These are phyloP conservation scores for Sinelater perroti DNA, from an alignment of 2,888 invertebrate species.

Conservation along the genomic window DNA sequence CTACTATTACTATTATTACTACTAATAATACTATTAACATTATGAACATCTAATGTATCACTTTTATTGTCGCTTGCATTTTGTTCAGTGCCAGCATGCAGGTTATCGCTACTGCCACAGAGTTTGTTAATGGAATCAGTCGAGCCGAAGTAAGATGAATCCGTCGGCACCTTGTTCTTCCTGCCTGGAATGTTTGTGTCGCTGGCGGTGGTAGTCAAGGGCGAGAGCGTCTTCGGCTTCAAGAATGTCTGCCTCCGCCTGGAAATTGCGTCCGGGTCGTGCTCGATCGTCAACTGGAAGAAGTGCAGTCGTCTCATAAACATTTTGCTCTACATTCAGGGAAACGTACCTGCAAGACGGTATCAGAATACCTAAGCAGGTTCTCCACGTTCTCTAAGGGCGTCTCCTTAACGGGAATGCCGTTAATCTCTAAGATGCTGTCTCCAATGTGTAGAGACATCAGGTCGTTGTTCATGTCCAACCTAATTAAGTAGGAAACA, in stretches of 20 bases:
- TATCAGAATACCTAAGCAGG: slow-evolving; percentile 75
- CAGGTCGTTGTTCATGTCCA: slow-evolving; percentile 82
- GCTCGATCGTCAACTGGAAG: slow-evolving; percentile 84
- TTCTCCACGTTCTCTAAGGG: slow-evolving; percentile 82
- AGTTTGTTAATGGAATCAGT: slow-evolving; percentile 47
- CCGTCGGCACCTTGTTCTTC: slow-evolving; percentile 44
- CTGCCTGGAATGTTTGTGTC: slow-evolving; percentile 59
- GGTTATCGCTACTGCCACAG: slow-evolving; percentile 17
- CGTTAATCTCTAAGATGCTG: slow-evolving; percentile 91
- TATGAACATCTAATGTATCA: slow-evolving; percentile 29
- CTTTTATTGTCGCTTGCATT: slow-evolving; percentile 33
- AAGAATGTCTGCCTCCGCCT: slow-evolving; percentile 58
- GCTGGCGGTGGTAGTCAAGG: slow-evolving; percentile 60
- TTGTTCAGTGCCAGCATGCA: slow-evolving; percentile 20
- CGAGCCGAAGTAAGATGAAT: slow-evolving; percentile 48
- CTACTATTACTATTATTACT: slow-evolving; percentile 31
- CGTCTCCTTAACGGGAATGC: slow-evolving; percentile 83
- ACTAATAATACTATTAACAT: slow-evolving; percentile 28
- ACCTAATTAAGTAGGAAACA: too few species aligned
- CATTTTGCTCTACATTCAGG: background rate
- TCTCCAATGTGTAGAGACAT: slow-evolving; percentile 92
- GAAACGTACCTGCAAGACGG: slow-evolving; percentile 75
- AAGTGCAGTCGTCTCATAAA: background rate
- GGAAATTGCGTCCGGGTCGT: slow-evolving; percentile 80
- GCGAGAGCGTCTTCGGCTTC: slow-evolving; percentile 42